Evolutionary conservation across 2,113 vertebrate species (phyloP).

Genomic region (Egretta garzetta): DNA sequence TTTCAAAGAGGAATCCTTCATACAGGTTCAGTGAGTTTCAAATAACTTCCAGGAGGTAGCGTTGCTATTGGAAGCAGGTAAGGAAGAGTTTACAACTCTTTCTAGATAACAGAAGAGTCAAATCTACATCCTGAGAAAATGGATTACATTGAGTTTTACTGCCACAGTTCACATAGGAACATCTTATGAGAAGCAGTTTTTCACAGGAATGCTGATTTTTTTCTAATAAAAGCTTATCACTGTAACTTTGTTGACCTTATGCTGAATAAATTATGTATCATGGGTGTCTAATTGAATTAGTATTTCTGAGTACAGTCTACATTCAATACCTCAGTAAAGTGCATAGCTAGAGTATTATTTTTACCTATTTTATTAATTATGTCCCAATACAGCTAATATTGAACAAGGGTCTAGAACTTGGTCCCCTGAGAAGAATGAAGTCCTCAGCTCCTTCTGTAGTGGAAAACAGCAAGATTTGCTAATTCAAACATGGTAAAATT

Average conservation of each 20-base stretch:
- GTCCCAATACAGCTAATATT: not conserved
- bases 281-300: not conserved
- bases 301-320: not conserved
- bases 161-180: not conserved
- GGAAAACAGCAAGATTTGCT: not conserved
- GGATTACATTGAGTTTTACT: not conserved
- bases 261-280: rapidly evolving
- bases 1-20: not conserved
- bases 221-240: not conserved
- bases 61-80: rapidly evolving
- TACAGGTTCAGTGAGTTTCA: not conserved
- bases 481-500: not conserved
- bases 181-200: not conserved
- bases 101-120: not conserved
- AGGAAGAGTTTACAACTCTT: not conserved
- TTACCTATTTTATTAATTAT: not conserved
- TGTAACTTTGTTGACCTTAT: not conserved
- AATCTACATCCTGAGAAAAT: not conserved
- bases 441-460: not conserved
- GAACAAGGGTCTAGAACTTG: not conserved
- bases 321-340: not conserved
- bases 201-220: not conserved
- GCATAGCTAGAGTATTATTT: not conserved
- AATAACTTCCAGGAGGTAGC: not conserved
- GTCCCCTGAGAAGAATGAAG: not conserved